Evolutionary conservation across 2,888 invertebrate genomes (phyloP), one percentile per base, ranked within the genome.

Genomic region (Nasonovia ribisnigri): DNA sequence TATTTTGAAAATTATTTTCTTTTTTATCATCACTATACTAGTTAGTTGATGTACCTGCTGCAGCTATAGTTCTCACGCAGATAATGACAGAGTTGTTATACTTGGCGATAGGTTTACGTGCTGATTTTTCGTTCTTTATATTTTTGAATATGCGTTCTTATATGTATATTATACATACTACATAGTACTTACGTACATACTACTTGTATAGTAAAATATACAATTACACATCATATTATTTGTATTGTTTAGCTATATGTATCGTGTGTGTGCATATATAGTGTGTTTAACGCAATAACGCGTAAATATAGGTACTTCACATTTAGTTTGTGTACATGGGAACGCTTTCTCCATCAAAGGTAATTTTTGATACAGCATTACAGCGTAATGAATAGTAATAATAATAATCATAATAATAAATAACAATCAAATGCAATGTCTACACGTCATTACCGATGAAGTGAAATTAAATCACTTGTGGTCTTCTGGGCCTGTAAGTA

Each of bases 321-420:
- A 20, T 36, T 20, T 77, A 77, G 77, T 77, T 36, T 67, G 43
- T 48, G 20, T 90, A 46, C n/a, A 77, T 36, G 87, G 42, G 48
- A 92, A 92, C 92, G 87, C 92, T 92, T 92, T 92, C 87, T 92
- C 92, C 67, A 3, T 46, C 1, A 13, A 8, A 43, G 42, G 87
- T 60, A 36, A 29, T 88, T 92, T 48, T 92, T 87, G 48, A 60
- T 87, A 57, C 87, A 92, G 11, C 48, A 29, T 92, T 87, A 57
- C 87, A 92, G 11, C 48, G 42, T 92, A 60, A 67, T 46, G 67
- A 92, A 88, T 60, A 46, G 46, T 87, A 36, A 46, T 91, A 26
- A 26, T 57, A 42, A 84, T 60, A 57, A 57, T 86, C 46, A n/a
- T 16, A 67, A 77, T 77, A 77, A 46, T 54, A 57, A 26, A 91